Evolutionary conservation across 2,113 vertebrate species (phyloP).

Genomic region (Lampris incognitus): DNA sequence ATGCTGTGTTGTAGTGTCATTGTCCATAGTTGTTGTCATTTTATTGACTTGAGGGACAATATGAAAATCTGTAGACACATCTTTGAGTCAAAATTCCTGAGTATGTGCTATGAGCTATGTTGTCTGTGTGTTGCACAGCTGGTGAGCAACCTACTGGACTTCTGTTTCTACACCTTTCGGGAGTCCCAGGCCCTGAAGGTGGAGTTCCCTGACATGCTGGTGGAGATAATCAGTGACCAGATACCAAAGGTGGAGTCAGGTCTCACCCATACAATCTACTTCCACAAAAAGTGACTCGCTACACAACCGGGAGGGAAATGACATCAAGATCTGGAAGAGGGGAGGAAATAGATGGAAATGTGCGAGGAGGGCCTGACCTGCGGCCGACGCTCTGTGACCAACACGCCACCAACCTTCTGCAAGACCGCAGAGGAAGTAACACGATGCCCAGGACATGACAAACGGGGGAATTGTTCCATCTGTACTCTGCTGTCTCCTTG

Average conservation of each 20-base stretch:
- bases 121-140: slow-evolving; percentile 86
- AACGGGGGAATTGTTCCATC: slow-evolving; percentile 30
- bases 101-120: slow-evolving; percentile 11
- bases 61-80: too few species aligned
- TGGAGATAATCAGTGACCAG: slow-evolving; percentile 99
- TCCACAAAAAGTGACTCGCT: slow-evolving; percentile 95
- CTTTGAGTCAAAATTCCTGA: not conserved
- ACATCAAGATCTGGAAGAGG: slow-evolving; percentile 44
- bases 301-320: slow-evolving; percentile 29
- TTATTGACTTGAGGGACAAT: too few species aligned
- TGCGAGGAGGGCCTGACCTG: slow-evolving; percentile 84
- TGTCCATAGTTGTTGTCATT: too few species aligned
- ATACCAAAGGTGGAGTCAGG: slow-evolving; percentile 99
- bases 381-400: slow-evolving; percentile 79
- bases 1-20: too few species aligned
- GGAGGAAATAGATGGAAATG: slow-evolving; percentile 38
- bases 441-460: slow-evolving; percentile 12
- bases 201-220: slow-evolving; percentile 99
- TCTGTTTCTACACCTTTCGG: slow-evolving; percentile 99
- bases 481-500: slow-evolving; percentile 33
- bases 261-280: slow-evolving; percentile 96
- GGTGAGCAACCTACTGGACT: slow-evolving; percentile 94
- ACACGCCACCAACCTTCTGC: slow-evolving; percentile 71
- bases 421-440: slow-evolving; percentile 74
- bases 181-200: slow-evolving; percentile 98